Conservation (phyloP, 2,113 vertebrate genomes). For the Meriones unguiculatus region DNA sequence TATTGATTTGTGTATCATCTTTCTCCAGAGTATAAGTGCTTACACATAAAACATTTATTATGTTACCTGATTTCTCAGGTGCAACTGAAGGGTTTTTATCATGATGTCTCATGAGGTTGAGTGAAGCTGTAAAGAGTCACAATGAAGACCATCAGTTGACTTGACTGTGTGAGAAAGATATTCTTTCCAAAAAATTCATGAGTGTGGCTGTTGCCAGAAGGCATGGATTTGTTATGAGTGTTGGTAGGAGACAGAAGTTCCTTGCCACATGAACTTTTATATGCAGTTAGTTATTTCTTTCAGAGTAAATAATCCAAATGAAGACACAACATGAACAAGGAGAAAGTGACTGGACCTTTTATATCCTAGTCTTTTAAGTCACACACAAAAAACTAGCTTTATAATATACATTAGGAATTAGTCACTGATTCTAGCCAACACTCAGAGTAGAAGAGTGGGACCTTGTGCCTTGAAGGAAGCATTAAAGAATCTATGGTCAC, state of each 20-base stretch:
- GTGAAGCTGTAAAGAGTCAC: too few species aligned
- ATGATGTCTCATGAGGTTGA: rapidly evolving
- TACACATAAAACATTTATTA: not conserved
- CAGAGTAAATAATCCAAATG: not conserved
- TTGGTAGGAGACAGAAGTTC: not conserved
- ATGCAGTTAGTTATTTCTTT: not conserved
- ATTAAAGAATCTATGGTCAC: not conserved
- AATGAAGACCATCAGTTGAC: rapidly evolving
- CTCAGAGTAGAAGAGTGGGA: not conserved
- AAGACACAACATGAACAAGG: not conserved
- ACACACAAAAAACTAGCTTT: not conserved
- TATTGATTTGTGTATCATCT: not conserved
- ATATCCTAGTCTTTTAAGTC: not conserved
- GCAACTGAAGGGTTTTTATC: rapidly evolving
- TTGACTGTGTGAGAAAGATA: not conserved
- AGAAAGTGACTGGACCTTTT: not conserved
- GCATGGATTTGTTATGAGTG: rapidly evolving
- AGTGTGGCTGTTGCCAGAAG: not conserved
- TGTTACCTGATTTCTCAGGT: rapidly evolving
- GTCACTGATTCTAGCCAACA: not conserved
- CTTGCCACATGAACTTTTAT: not conserved
- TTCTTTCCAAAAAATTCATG: not conserved
- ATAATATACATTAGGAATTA: not conserved
- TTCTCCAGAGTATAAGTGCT: not conserved
- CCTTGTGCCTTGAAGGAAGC: not conserved